Evolutionary conservation across 2,888 invertebrate species (phyloP), one percentile per base, ranked within the genome.

Genomic region (Dioctria rufipes): DNA sequence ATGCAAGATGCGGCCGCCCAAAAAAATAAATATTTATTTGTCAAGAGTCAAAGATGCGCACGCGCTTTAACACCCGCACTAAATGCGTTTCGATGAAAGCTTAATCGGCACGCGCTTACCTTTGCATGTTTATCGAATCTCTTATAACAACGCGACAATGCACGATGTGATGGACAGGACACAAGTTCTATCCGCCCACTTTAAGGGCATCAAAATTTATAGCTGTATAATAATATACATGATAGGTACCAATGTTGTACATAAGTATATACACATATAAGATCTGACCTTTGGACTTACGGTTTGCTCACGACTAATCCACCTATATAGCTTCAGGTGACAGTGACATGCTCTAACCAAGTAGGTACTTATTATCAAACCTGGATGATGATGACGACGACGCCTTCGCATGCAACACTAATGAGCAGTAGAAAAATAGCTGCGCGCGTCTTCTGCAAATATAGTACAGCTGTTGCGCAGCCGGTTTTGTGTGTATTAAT

Each of bases 341-440:
- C 54, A 46, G 61, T 58, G 37, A 77, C 75, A 61, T 13, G 61
- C 9, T 77, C n/a, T 25, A 25, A 25, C 25, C 25, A 49, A 46
- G 46, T 43, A 25, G 25, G 25, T 25, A 25, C 25, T 25, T 25
- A 61, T 37, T 46, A 61, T 46, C 77, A 37, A 75, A 75, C 43
- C 2, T 25, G 39, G 54, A 5, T 63, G 25, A 25, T 25, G 25
- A 25, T 25, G 25, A 25, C 25, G 25, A 25, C 3, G 37, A 46
- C 77, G 77, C 77, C 77, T 63, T 61, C 77, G 77, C 77, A 46
- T 54, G 46, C 75, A 37, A 61, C 9, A 60, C 49, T 77, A 43
- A 77, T 46, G 46, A 61, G 63, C 63, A 40, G 13, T 43, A 43
- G 43, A 43, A 42, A 13, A 8, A 43, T n/a, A 2, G 42, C n/a